phyloP scores from a whole-genome alignment of 1,140 invertebrate genomes.

The Ladona fulva region DNA sequence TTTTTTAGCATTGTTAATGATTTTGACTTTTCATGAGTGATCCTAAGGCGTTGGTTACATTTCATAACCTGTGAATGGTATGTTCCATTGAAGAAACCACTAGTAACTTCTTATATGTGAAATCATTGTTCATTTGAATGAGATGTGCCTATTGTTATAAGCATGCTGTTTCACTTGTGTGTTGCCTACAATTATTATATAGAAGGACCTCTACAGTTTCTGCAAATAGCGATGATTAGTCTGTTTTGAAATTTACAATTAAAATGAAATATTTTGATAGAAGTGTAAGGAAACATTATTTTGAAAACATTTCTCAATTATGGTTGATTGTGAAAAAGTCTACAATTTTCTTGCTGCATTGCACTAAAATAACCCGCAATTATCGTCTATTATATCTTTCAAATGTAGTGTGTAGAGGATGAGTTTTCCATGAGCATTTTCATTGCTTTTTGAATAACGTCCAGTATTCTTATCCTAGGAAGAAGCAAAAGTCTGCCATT shows the following conservation, averaged over 20 bases:
- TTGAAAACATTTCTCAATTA: constrained; percentile 5
- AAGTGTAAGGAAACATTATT: background rate
- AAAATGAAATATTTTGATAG: constrained; percentile 4
- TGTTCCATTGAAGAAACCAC: no score
- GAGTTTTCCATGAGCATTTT: background rate
- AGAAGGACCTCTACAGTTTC: background rate
- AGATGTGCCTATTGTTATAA: background rate
- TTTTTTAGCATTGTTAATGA: no score
- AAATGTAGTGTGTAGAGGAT: background rate
- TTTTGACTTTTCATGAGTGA: no score
- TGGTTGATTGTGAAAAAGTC: background rate
- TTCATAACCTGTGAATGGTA: no score
- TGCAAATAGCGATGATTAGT: background rate
- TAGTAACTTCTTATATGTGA: no score
- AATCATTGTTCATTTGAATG: background rate
- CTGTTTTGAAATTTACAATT: background rate
- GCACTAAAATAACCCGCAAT: constrained; percentile 1
- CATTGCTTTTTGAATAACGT: background rate
- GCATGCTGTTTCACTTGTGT: background rate
- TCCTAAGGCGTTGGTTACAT: no score
- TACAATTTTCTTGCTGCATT: background rate
- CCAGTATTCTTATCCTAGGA: constrained; percentile 5
- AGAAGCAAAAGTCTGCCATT: background rate
- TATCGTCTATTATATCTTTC: background rate
- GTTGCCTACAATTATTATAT: background rate